phyloP scores from a whole-genome alignment of 2,113 vertebrate species.

The Blennius ocellaris region DNA sequence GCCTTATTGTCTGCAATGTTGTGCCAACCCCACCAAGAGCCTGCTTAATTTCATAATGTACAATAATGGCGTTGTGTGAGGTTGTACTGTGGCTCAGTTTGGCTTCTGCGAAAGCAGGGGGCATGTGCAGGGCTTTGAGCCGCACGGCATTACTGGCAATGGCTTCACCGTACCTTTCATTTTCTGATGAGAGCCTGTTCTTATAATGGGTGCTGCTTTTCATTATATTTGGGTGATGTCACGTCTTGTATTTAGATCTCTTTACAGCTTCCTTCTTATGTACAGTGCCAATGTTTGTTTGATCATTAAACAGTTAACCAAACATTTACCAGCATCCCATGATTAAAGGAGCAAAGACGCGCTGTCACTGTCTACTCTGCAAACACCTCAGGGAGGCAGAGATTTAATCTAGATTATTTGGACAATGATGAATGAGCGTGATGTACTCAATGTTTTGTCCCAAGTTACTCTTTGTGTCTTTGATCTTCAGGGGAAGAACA shows the following conservation, averaged over 20 bases:
- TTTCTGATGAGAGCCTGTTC: slow-evolving; percentile 25
- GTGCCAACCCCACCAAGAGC: slow-evolving; percentile 70
- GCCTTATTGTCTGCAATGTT: slow-evolving; percentile 70
- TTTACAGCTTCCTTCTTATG: slow-evolving; percentile 34
- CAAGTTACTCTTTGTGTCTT: slow-evolving; percentile 20
- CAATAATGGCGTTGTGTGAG: slow-evolving; percentile 56
- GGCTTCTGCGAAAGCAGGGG: slow-evolving; percentile 29
- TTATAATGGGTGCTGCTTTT: slow-evolving; percentile 10
- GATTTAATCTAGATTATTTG: slow-evolving; percentile 1
- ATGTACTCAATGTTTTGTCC: slow-evolving; percentile 14
- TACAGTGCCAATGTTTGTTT: slow-evolving; percentile 26
- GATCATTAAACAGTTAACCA: slow-evolving; percentile 24
- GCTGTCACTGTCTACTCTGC: background rate
- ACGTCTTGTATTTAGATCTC: slow-evolving; percentile 31
- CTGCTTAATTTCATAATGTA: slow-evolving; percentile 47
- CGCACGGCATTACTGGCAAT: slow-evolving; percentile 31
- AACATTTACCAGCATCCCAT: slow-evolving; percentile 16
- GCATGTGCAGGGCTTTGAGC: slow-evolving; percentile 17
- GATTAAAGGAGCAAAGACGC: slow-evolving; percentile 22
- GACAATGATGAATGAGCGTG: slow-evolving; percentile 30
- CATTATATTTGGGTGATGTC: slow-evolving; percentile 31
- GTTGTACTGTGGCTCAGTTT: slow-evolving; percentile 37
- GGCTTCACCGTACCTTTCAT: slow-evolving; percentile 33
- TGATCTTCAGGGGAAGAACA: slow-evolving; percentile 15
- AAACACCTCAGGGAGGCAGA: slow-evolving; percentile 4